Percentiles rank a stretch among this genome's conserved stretches.
These are phyloP conservation scores for Pammene fasciana DNA, from an alignment of 2,888 invertebrate genomes.

Conservation along the genomic window DNA sequence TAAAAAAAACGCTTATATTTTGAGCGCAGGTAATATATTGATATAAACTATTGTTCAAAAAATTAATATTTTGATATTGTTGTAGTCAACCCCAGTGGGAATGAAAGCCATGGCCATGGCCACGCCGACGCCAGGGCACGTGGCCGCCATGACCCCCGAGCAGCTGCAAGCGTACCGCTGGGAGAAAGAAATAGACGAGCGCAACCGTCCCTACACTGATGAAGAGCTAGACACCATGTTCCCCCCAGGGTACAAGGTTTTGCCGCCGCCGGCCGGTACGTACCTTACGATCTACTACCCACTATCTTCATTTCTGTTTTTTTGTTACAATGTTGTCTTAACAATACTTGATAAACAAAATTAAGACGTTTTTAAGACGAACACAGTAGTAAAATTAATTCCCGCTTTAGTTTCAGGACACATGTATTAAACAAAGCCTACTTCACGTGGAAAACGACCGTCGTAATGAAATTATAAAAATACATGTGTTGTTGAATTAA, in stretches of 20 bases:
- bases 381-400: conserved; percentile 74
- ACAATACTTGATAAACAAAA: conserved; percentile 35
- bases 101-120: conserved; percentile 99
- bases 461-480: conserved; percentile 54
- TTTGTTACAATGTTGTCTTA: conserved; percentile 39
- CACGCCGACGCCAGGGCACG: conserved; percentile 97
- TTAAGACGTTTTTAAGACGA: conserved; percentile 51
- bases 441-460: conserved; percentile 58
- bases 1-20: too few species aligned
- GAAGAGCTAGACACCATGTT: conserved; percentile 99
- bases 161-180: conserved; percentile 98
- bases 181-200: conserved; percentile 99
- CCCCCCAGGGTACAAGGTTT: conserved; percentile 98
- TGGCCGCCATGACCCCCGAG: conserved; percentile 99
- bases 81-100: conserved; percentile 90
- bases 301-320: conserved; percentile 40
- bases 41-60: too few species aligned
- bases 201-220: conserved; percentile 97
- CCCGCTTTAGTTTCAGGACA: conserved; percentile 79
- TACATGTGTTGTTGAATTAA: conserved; percentile 69
- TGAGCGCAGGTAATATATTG: too few species aligned
- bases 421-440: conserved; percentile 72
- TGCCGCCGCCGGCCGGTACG: conserved; percentile 95
- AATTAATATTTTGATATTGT: background rate
- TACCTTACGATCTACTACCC: conserved; percentile 46